phyloP scores from a whole-genome alignment of 2,888 invertebrate genomes.

The Zootermopsis nevadensis region DNA sequence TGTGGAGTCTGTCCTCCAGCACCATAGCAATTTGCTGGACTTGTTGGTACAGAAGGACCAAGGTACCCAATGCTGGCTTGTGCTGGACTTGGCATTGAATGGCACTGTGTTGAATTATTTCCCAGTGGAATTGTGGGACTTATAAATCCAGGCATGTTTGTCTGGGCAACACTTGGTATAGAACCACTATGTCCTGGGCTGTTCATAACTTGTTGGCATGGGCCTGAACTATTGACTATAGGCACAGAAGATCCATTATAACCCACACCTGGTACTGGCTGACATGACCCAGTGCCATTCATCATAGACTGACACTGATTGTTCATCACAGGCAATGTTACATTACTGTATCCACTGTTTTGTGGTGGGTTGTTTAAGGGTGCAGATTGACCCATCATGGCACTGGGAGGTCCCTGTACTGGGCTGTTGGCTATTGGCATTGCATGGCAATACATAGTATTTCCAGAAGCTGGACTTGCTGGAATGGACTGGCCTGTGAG shows the following conservation, averaged over 20 bases:
- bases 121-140: conserved; percentile 37
- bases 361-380: conserved; percentile 52
- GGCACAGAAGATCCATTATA: conserved; percentile 12
- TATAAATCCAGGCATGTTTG: conserved; percentile 54
- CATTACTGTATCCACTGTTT: conserved; percentile 52
- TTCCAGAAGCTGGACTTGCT: conserved; percentile 23
- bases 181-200: conserved; percentile 22
- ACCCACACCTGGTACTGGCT: background rate
- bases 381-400: conserved; percentile 49
- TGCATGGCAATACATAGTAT: conserved; percentile 13
- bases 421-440: background rate
- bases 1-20: conserved; percentile 2
- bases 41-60: conserved; percentile 45
- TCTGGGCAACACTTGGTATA: conserved; percentile 56
- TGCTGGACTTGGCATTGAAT: conserved; percentile 56
- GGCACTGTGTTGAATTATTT: conserved; percentile 45
- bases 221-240: conserved; percentile 43
- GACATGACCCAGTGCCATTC: conserved; percentile 31
- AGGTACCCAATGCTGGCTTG: conserved; percentile 56
- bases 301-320: conserved; percentile 45
- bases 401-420: background rate
- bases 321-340: conserved; percentile 34
- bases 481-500: conserved; percentile 24
- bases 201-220: conserved; percentile 26
- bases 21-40: conserved; percentile 49